phyloP scores from a whole-genome alignment of 2,113 vertebrate genomes.

The Rhabdornis inornatus region DNA sequence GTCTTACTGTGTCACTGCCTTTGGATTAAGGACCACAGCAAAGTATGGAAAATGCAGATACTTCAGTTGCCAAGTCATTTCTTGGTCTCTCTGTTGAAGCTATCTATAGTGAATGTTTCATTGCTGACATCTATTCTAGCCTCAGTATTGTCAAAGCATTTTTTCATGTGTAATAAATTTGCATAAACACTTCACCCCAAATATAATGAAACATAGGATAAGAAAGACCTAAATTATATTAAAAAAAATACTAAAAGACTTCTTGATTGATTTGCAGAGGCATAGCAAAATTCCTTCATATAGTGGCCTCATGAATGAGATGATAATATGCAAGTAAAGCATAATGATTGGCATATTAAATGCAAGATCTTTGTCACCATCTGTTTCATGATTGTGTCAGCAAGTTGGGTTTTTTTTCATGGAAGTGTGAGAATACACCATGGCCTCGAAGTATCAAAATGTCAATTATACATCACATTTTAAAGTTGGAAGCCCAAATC shows the following conservation, averaged over 20 bases:
- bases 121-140: conserved; percentile 47
- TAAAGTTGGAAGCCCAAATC: conserved; percentile 78
- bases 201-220: conserved; percentile 58
- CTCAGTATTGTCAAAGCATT: conserved; percentile 39
- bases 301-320: conserved; percentile 80
- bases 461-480: conserved; percentile 84
- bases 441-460: conserved; percentile 82
- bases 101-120: conserved; percentile 34
- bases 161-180: conserved; percentile 42
- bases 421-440: conserved; percentile 82
- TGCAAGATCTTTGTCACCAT: conserved; percentile 83
- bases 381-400: conserved; percentile 85
- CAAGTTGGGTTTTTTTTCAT: conserved; percentile 74
- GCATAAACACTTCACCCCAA: conserved; percentile 39
- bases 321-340: conserved; percentile 77
- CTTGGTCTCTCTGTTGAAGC: conserved; percentile 27
- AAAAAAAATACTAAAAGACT: conserved; percentile 47
- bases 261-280: conserved; percentile 67
- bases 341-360: conserved; percentile 82
- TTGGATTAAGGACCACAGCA: conserved; percentile 37
- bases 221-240: conserved; percentile 63
- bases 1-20: conserved; percentile 43
- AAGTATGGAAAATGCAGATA: conserved; percentile 36
- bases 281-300: conserved; percentile 78
- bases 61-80: conserved; percentile 59